These are phyloP conservation scores for Drosophila macrospina DNA, from an alignment of 2,888 invertebrate genomes.

Conservation along the genomic window DNA sequence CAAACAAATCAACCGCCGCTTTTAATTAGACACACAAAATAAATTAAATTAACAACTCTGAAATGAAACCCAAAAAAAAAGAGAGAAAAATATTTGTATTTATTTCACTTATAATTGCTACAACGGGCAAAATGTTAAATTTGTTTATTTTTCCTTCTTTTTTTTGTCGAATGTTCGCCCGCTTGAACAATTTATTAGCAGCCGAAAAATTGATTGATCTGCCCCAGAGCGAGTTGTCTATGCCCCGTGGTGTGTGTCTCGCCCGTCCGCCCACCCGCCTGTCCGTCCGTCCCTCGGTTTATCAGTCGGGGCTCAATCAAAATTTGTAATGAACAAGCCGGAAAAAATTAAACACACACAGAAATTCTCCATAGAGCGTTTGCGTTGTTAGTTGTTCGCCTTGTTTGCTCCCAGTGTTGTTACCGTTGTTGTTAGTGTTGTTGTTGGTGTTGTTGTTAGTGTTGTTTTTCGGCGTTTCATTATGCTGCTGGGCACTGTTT, in stretches of 20 bases:
- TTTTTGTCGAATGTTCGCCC: conserved; percentile 1
- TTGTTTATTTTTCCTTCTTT: conserved; percentile 54
- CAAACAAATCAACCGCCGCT: conserved; percentile 29
- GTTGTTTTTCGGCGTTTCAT: conserved; percentile 63
- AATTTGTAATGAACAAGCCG: conserved; percentile 79
- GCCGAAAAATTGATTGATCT: conserved; percentile 74
- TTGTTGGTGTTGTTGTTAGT: conserved; percentile 19
- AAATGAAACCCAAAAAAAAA: conserved; percentile 29
- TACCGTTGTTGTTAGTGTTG: conserved; percentile 8
- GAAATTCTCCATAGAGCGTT: conserved; percentile 33
- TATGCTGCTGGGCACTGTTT: conserved; percentile 49
- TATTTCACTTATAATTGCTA: conserved; percentile 65
- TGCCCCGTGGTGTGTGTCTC: conserved; percentile 21
- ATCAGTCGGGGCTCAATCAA: conserved; percentile 67
- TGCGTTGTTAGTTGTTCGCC: conserved; percentile 48
- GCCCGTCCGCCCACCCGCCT: not conserved
- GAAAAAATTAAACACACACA: conserved; percentile 66
- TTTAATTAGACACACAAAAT: conserved; percentile 72
- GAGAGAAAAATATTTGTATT: conserved; percentile 17
- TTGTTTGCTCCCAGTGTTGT: conserved; percentile 40
- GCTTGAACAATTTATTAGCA: conserved; percentile 71
- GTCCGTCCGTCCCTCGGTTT: conserved; percentile 3
- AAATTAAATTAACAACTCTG: conserved; percentile 74
- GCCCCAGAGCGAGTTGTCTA: conserved; percentile 48
- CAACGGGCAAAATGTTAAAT: conserved; percentile 64